A percentile compares a stretch with the other conserved stretches of the same genome.
Evolutionary conservation across 1,140 invertebrate species (phyloP).

Genomic region (Orchestia grillus): DNA sequence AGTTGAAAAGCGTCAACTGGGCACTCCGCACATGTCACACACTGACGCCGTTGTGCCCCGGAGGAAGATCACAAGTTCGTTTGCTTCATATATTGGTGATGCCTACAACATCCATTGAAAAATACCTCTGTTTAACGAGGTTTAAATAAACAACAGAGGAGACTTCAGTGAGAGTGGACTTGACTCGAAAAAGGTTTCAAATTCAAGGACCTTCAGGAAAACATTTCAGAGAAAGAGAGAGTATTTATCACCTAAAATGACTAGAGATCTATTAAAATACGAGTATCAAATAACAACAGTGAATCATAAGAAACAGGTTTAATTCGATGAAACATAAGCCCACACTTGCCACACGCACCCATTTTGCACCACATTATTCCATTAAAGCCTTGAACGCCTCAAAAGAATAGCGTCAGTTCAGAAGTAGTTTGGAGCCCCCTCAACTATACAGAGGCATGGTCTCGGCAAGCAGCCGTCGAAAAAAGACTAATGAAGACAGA

Average conservation of each 20-base stretch:
- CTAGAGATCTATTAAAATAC: background rate
- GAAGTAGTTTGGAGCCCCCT: background rate
- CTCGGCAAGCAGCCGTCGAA: background rate
- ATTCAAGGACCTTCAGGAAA: background rate
- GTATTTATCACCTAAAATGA: background rate
- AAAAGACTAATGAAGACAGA: background rate
- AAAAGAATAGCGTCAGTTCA: background rate
- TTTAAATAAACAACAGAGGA: background rate
- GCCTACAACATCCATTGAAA: too few species aligned
- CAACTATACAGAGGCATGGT: background rate
- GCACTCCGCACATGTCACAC: too few species aligned
- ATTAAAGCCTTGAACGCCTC: background rate
- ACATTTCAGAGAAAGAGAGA: background rate
- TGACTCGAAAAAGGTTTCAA: background rate
- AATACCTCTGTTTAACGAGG: background rate
- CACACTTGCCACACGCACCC: background rate
- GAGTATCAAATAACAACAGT: background rate
- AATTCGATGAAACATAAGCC: background rate
- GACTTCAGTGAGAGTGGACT: background rate
- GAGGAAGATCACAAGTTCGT: too few species aligned
- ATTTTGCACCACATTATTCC: background rate
- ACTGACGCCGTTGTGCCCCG: too few species aligned
- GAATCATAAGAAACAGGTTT: background rate
- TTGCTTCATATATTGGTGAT: too few species aligned
- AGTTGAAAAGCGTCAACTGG: too few species aligned